Evolutionary conservation across 2,888 invertebrate species (phyloP).

Genomic region (Caenorhabditis imperialis): DNA sequence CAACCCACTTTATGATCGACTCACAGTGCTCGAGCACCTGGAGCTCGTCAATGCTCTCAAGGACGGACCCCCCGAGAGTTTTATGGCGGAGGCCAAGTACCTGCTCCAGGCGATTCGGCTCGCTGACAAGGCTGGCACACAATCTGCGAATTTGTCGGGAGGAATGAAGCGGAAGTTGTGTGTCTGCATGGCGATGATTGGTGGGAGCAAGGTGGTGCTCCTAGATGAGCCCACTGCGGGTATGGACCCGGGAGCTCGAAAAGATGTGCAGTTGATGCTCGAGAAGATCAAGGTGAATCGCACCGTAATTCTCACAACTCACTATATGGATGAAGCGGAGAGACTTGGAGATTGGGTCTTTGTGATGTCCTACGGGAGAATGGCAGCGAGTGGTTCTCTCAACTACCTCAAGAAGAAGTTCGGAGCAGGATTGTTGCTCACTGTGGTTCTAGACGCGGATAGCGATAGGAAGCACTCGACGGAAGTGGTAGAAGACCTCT

Average conservation of each 20-base stretch:
- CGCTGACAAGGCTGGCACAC: conserved; percentile 6
- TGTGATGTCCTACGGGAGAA: conserved; percentile 72
- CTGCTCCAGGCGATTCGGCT: conserved; percentile 18
- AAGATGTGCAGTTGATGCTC: conserved; percentile 64
- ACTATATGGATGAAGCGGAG: conserved; percentile 78
- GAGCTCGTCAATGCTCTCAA: conserved; percentile 25
- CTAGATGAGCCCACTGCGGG: conserved; percentile 74
- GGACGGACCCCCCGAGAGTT: background rate
- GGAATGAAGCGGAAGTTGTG: conserved; percentile 73
- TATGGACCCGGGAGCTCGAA: conserved; percentile 62
- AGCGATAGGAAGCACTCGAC: too few relatives aligned
- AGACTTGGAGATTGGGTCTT: conserved; percentile 71
- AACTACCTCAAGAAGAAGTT: conserved; percentile 71
- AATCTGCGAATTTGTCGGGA: conserved; percentile 60
- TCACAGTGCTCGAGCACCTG: conserved; percentile 69
- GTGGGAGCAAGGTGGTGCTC: conserved; percentile 61
- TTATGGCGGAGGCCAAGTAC: conserved; percentile 12
- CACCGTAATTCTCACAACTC: conserved; percentile 74
- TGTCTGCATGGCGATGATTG: conserved; percentile 71
- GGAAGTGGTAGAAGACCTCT: too few relatives aligned
- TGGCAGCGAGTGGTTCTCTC: conserved; percentile 68
- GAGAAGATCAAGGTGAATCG: conserved; percentile 33
- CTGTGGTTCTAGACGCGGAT: conserved; percentile 55
- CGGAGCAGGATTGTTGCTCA: conserved; percentile 72
- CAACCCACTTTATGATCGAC: conserved; percentile 66